Base-by-base conservation (phyloP, 2,797 vertebrate genomes). In the Siniperca scherzeri region DNA sequence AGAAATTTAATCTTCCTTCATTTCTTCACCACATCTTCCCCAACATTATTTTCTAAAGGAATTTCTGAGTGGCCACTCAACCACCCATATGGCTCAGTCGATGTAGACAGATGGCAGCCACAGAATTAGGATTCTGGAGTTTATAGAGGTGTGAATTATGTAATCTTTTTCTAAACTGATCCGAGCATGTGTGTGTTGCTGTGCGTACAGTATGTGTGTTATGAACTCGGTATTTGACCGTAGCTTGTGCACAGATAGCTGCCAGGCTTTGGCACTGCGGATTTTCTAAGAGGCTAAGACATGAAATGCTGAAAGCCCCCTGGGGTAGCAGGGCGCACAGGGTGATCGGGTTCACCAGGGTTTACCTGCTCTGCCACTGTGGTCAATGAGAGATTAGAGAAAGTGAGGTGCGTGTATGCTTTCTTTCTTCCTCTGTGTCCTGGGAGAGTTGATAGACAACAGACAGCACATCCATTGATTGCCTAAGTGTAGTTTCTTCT, bases 241-340 rank as follows among this genome's bases (percentile, higher is more conserved):
- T 76, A 69, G 60, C 74, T 74, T 61, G 53, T 78, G 89, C 84
- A 65, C 72, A 70, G 75, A 87, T 79, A 85, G 84, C 75, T 93
- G 89, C 80, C 88, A 87, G 77, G 74, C 78, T 80, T 77, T 87
- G 77, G 75, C 85, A 84, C 83, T 16, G 74, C 71, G 57, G 25
- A 42, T 73, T 80, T 90, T 74, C 56, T 50, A 19, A 19, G 48
- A 87, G 70, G 55, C 68, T 67, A 33, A 52, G 70, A 80, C 64
- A 79, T 69, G 68, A 85, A 89, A 80, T 71, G 60, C 70, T 73
- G 64, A 87, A 87, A 91, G 87, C 76, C 86, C 85, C 83, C 82
- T 76, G 60, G 94, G 94, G 86, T 92, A 90, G 83, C 90, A 92
- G 85, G 94, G 94, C 48, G 30, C 89, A 82, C 56, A 88, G 86